A percentile compares a stretch with the other conserved stretches of the same genome.
phyloP scores from a whole-genome alignment of 2,113 vertebrate species.

The Chlorodrepanis virens region DNA sequence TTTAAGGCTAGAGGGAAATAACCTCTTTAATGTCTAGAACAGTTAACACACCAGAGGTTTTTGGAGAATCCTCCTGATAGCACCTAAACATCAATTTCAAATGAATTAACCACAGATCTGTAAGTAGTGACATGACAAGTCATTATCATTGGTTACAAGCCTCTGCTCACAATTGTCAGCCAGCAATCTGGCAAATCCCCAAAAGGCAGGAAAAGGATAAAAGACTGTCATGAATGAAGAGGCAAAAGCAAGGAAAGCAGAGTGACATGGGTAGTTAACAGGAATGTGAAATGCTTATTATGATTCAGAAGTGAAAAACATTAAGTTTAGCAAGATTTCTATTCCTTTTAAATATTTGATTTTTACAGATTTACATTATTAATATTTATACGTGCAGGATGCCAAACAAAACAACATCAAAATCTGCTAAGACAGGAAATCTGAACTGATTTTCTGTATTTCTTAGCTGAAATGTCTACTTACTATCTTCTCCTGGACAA shows the following conservation, averaged over 20 bases:
- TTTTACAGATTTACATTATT: background rate
- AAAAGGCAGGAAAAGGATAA: background rate
- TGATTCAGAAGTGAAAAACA: conserved; percentile 33
- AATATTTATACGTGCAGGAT: accelerated
- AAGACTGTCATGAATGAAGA: background rate
- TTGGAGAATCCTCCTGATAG: background rate
- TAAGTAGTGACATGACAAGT: background rate
- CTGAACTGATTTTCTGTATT: background rate
- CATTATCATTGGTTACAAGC: background rate
- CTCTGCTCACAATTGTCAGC: background rate
- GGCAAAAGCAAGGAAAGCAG: conserved; percentile 44
- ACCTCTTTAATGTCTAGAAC: background rate
- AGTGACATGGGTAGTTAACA: background rate
- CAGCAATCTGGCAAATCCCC: background rate
- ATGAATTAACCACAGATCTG: background rate
- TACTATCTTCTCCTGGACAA: conserved; percentile 96
- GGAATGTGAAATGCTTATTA: conserved; percentile 32
- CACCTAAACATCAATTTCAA: background rate
- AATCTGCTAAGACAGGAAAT: background rate
- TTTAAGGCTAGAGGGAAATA: background rate
- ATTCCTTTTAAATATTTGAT: background rate
- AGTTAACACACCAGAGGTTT: background rate
- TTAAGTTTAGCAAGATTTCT: background rate
- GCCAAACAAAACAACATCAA: background rate
- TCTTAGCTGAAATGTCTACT: conserved; percentile 65